Base-by-base conservation (phyloP, 2,797 vertebrate genomes). In the Galago senegalensis region DNA sequence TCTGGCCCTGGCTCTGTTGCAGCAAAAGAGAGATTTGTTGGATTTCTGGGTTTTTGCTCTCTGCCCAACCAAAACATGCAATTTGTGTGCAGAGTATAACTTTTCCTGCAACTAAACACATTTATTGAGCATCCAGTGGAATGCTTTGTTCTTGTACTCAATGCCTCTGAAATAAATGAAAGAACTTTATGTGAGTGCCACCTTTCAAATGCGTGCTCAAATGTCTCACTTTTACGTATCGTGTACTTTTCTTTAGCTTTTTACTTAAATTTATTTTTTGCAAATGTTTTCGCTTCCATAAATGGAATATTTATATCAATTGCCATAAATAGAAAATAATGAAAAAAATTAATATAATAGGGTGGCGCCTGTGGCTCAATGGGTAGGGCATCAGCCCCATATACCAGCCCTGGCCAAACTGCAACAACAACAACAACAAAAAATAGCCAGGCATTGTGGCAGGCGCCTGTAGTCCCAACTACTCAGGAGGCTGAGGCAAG, bases 141-240 rank as follows among this genome's bases (percentile, higher is more conserved):
- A 2, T 63, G 4, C 49, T 87, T 95, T 80, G 43, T 91, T 93
- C 58, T 65, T 56, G 16, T 46, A 79, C 40, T 17, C 18, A 89
- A 91, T 77, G 23, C 7, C 10, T 91, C 93, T 69, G 17, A 29
- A 80, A 95, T 76, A 94, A 93, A 93, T 81, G 16, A 93, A 96
- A 79, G 37, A 81, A 77, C 77, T 94, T 85, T 31, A 79, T 25
- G 31, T 5, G 10, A 21, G 60, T 56, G 18, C 23, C 31, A 70
- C 34, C 31, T 91, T 92, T 73, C 34, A 87, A 75, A 56, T 88
- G 34, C 90, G 58, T 76, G 23, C 87, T 89, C 43, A 88, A 81
- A 61, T 34, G 27, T 37, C 18, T 95, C 43, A 61, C 6, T 79
- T 1, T 77, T 89, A 80, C 31, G 82, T 79, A 60, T 70, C 77